phyloP scores from a whole-genome alignment of 2,888 invertebrate species.

The Idaea straminata region DNA sequence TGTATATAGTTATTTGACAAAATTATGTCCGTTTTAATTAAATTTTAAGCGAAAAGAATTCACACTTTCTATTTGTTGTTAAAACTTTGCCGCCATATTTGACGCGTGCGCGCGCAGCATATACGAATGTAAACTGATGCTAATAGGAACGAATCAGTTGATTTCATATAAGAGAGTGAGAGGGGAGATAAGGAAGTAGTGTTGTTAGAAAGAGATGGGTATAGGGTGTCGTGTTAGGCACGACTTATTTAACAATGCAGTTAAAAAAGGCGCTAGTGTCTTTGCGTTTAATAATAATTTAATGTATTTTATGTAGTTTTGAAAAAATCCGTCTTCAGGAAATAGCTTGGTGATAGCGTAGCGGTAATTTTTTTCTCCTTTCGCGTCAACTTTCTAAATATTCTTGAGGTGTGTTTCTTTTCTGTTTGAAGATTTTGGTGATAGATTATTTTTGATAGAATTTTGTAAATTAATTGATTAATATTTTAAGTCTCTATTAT shows the following conservation, averaged over 20 bases:
- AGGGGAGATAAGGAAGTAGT: constrained; percentile 32
- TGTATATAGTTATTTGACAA: constrained; percentile 4
- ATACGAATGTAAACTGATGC: constrained; percentile 57
- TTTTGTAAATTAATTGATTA: background rate
- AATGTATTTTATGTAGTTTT: background rate
- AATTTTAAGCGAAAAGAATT: background rate
- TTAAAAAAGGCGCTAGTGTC: background rate
- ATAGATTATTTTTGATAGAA: constrained; percentile 25
- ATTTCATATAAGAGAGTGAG: constrained; percentile 52
- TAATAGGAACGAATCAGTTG: constrained; percentile 48
- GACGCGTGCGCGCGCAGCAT: constrained; percentile 52
- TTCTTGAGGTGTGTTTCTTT: constrained; percentile 49
- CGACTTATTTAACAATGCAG: background rate
- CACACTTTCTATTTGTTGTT: constrained; percentile 34
- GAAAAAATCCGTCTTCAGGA: background rate
- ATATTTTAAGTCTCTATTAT: background rate
- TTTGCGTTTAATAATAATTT: background rate
- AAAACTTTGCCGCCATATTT: constrained; percentile 42
- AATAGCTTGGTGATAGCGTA: constrained; percentile 30
- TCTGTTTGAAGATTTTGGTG: constrained; percentile 45
- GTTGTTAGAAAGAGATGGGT: constrained; percentile 46
- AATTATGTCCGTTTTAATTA: constrained; percentile 16
- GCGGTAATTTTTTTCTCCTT: constrained; percentile 78
- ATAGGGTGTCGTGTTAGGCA: constrained; percentile 50
- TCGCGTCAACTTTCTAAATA: constrained; percentile 77